Evolutionary conservation across 2,888 invertebrate genomes (phyloP).

Genomic region (Drosophila bunnanda): DNA sequence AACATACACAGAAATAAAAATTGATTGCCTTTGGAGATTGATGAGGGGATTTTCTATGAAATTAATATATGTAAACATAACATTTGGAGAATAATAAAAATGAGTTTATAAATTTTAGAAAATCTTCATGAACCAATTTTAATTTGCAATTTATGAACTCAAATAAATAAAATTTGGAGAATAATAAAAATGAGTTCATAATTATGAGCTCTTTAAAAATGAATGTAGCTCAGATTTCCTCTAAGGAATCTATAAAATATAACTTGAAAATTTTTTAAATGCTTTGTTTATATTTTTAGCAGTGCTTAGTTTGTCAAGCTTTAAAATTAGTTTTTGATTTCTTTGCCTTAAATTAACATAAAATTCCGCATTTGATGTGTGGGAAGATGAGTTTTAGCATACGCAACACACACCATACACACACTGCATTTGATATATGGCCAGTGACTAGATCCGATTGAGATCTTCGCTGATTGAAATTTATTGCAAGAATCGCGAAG

Average conservation of each 20-base stretch:
- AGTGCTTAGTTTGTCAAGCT: conserved; percentile 1
- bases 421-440: conserved; percentile 25
- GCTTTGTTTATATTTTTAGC: neutral
- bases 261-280: neutral
- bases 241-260: neutral
- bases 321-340: conserved; percentile 27
- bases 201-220: no score
- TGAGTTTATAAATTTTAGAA: neutral
- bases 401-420: conserved; percentile 16
- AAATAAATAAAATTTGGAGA: neutral
- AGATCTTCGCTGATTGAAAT: conserved; percentile 44
- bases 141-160: neutral
- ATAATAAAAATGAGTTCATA: neutral
- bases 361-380: conserved; percentile 27
- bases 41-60: neutral
- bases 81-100: neutral
- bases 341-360: conserved; percentile 41
- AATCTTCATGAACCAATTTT: neutral
- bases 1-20: conserved; percentile 27
- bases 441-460: conserved; percentile 25
- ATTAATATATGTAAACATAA: neutral
- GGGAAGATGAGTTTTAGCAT: conserved; percentile 35
- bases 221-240: no score
- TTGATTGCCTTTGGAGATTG: neutral
- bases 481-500: conserved; percentile 23